These are phyloP conservation scores for Scomberomorus guttatus DNA, from an alignment of 2,797 vertebrate genomes.

Conservation along the genomic window DNA sequence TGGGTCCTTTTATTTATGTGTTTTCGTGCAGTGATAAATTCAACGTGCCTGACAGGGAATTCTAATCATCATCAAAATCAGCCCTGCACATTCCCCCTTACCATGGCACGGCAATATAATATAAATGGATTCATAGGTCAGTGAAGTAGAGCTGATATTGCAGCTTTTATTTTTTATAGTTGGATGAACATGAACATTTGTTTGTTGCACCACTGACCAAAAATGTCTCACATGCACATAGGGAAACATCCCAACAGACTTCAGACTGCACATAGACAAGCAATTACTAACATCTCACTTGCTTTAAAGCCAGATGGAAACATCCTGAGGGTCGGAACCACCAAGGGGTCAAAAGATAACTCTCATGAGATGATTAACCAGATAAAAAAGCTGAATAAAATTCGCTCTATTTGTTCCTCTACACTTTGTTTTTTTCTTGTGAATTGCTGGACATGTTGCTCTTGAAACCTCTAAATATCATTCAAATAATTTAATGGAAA, in stretches of 20 bases:
- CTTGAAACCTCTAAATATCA: too few species aligned
- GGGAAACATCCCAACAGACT: background rate
- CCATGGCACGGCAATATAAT: slow-evolving; percentile 16
- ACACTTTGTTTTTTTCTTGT: too few species aligned
- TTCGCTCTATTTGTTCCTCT: too few species aligned
- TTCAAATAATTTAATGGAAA: too few species aligned
- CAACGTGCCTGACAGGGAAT: slow-evolving; percentile 13
- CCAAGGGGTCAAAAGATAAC: too few species aligned
- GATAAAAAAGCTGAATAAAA: too few species aligned
- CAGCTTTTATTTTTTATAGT: slow-evolving; percentile 26
- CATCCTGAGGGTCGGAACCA: too few species aligned
- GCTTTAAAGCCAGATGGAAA: too few species aligned
- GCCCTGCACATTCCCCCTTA: background rate
- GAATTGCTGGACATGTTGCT: too few species aligned
- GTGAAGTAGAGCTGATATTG: slow-evolving; percentile 26
- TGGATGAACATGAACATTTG: background rate
- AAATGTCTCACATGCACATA: slow-evolving; percentile 14
- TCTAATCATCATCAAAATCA: slow-evolving; percentile 24
- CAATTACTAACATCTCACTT: background rate
- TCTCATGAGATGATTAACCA: too few species aligned
- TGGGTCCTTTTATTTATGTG: slow-evolving; percentile 32
- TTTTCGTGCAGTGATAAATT: slow-evolving; percentile 15
- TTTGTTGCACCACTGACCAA: slow-evolving; percentile 30
- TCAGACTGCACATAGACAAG: too few species aligned
- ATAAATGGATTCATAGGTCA: slow-evolving; percentile 29